Evolutionary conservation across 2,113 vertebrate genomes (phyloP).

Genomic region (Sylvietta virens): DNA sequence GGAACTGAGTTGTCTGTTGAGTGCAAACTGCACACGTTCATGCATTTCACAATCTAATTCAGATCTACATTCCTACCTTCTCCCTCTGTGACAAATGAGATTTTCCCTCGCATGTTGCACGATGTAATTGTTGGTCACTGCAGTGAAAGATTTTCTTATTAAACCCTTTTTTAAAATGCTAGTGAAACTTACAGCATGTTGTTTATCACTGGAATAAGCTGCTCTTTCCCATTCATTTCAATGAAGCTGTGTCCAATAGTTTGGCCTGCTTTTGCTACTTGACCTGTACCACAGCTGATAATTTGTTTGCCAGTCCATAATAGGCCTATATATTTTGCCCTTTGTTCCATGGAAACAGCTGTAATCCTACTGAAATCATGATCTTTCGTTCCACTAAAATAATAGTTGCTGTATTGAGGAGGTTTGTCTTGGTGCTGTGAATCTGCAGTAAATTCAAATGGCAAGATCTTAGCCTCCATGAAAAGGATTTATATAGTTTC

Average conservation of each 20-base stretch:
- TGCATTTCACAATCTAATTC: not conserved
- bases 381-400: not conserved
- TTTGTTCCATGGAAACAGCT: not conserved
- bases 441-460: not conserved
- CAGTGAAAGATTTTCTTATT: not conserved
- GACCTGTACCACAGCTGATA: not conserved
- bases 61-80: not conserved
- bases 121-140: not conserved
- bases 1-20: not conserved
- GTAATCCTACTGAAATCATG: not conserved
- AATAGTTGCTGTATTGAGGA: not conserved
- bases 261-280: not conserved
- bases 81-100: not conserved
- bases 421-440: not conserved
- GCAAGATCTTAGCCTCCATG: not conserved
- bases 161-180: not conserved
- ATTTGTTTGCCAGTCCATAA: conserved; percentile 14
- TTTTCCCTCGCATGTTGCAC: not conserved
- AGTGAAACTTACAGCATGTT: not conserved
- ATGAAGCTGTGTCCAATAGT: not conserved
- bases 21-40: not conserved
- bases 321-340: not conserved
- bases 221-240: not conserved
- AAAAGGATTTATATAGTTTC: not conserved
- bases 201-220: not conserved